Conservation (phyloP, 1,140 invertebrate genomes). For the Caerostris darwini region DNA sequence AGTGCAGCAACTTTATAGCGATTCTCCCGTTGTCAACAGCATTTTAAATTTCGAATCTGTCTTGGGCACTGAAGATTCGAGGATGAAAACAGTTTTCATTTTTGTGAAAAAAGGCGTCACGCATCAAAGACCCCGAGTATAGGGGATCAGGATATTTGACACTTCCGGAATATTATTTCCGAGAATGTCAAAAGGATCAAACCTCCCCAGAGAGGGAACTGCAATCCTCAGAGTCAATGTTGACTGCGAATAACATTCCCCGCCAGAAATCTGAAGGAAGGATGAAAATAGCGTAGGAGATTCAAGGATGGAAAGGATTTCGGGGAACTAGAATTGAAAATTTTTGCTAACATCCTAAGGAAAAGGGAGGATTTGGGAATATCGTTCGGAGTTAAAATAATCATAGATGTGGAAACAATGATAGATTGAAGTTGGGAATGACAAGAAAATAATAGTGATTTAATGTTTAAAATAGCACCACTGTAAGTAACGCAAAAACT, state of each 20-base stretch:
- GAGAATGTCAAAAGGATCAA: slow-evolving; percentile 1
- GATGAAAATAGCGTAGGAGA: background rate
- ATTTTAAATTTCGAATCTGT: slow-evolving; percentile 9
- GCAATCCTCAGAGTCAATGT: slow-evolving; percentile 20
- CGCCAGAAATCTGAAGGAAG: background rate
- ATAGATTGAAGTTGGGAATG: background rate
- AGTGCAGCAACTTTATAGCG: background rate
- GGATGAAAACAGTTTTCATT: background rate
- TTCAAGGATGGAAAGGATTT: background rate
- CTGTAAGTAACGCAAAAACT: no score
- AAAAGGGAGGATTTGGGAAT: background rate
- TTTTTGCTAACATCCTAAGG: background rate
- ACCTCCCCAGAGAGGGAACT: background rate
- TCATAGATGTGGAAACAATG: background rate
- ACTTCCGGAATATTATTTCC: slow-evolving; percentile 36
- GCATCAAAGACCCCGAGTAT: background rate
- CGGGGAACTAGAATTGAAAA: background rate
- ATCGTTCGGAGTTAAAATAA: background rate
- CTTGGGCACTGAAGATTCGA: no score
- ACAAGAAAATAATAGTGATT: background rate
- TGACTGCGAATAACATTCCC: background rate
- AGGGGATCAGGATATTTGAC: slow-evolving; percentile 1
- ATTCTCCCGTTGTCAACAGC: background rate
- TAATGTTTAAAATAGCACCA: no score
- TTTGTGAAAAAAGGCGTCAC: background rate